Evolutionary conservation across 2,888 invertebrate genomes (phyloP).

Genomic region (Holacanthella duospinosa): DNA sequence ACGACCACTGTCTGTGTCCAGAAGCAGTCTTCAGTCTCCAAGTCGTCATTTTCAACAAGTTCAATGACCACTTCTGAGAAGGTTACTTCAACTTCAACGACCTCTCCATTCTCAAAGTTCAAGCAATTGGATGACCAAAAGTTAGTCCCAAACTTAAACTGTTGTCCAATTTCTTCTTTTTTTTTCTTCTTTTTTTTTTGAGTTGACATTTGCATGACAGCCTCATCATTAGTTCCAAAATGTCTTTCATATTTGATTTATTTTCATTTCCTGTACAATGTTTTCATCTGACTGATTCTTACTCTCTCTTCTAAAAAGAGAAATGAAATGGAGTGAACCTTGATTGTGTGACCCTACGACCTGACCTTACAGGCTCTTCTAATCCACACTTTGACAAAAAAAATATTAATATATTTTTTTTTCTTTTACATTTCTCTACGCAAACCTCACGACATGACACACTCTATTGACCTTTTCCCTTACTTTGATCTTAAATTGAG

Average conservation of each 20-base stretch:
- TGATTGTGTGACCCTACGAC: too few species aligned
- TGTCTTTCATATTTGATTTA: neutral
- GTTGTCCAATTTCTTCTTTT: neutral
- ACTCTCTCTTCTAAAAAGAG: too few species aligned
- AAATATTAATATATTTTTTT: too few species aligned
- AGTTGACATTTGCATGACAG: neutral
- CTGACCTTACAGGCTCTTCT: too few species aligned
- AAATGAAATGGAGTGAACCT: too few species aligned
- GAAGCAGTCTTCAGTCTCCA: conserved; percentile 20
- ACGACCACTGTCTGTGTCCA: conserved; percentile 12
- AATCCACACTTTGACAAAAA: too few species aligned
- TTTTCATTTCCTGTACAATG: too few species aligned
- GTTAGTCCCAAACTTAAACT: conserved; percentile 19
- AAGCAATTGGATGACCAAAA: conserved; percentile 68
- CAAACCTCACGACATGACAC: too few species aligned
- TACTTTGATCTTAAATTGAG: too few species aligned
- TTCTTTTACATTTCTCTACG: too few species aligned
- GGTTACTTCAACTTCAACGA: conserved; percentile 10
- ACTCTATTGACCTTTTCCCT: too few species aligned
- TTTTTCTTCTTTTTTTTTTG: neutral
- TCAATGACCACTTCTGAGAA: conserved; percentile 8
- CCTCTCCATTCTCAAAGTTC: conserved; percentile 71
- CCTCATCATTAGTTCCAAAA: neutral
- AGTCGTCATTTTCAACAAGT: conserved; percentile 16
- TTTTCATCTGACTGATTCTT: too few species aligned